Conservation (phyloP, 2,888 invertebrate genomes). For the Pasiphila rectangulata region DNA sequence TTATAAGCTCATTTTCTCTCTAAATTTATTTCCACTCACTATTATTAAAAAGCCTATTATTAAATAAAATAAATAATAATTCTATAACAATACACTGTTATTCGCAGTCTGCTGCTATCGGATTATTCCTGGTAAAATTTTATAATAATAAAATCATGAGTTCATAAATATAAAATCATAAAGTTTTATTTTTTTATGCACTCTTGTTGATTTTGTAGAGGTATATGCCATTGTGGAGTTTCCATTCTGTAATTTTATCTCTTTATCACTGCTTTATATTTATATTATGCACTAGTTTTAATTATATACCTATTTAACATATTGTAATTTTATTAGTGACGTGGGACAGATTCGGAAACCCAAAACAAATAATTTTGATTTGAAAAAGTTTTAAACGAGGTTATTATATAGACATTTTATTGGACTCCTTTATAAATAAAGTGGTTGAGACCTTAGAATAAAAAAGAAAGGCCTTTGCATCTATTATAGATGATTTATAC, state of each 20-base stretch:
- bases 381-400: no score
- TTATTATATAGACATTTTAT: no score
- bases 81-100: slow-evolving; percentile 63
- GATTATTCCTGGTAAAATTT: slow-evolving; percentile 86
- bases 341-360: no score
- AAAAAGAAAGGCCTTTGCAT: no score
- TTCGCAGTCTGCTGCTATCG: slow-evolving; percentile 87
- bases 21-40: slow-evolving; percentile 24
- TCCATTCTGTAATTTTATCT: slow-evolving; percentile 10
- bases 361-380: no score
- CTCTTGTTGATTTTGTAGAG: slow-evolving; percentile 3
- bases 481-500: no score
- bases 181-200: slow-evolving; percentile 18
- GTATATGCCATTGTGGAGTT: slow-evolving; percentile 17
- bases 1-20: slow-evolving; percentile 22
- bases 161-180: slow-evolving; percentile 46
- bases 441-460: no score
- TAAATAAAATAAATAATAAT: slow-evolving; percentile 56
- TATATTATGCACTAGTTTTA: background rate
- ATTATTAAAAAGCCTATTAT: slow-evolving; percentile 28
- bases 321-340: no score
- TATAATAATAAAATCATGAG: slow-evolving; percentile 43
- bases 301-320: background rate
- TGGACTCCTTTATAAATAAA: no score
- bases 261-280: slow-evolving; percentile 12